These are phyloP conservation scores for Triplophysa tibetana DNA, from an alignment of 2,113 vertebrate species.

Conservation along the genomic window DNA sequence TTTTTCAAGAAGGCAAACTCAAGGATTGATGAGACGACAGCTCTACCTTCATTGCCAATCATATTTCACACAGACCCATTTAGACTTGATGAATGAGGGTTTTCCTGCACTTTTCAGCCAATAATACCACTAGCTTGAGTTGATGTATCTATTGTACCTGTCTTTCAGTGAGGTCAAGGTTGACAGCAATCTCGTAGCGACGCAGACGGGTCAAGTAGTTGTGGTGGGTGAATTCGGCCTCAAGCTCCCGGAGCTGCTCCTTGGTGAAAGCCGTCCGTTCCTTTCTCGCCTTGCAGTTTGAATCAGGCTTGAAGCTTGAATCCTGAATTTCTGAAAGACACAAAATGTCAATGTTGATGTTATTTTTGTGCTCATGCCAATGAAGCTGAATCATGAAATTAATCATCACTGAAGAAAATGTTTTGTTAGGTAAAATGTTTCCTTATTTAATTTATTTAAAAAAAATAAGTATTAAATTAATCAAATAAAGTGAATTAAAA, in stretches of 20 bases:
- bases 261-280: constrained; percentile 96
- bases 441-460: too few species aligned
- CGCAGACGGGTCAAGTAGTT: constrained; percentile 95
- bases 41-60: not conserved
- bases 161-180: constrained; percentile 95
- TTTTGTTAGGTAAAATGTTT: too few species aligned
- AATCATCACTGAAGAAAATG: not conserved
- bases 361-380: not conserved
- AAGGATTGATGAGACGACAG: constrained; percentile 41
- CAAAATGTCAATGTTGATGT: not conserved
- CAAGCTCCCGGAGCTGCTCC: constrained; percentile 92
- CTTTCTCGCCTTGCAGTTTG: constrained; percentile 86
- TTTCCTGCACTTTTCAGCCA: not conserved
- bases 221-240: constrained; percentile 93
- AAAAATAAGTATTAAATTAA: not conserved
- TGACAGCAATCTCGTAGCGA: constrained; percentile 96
- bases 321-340: constrained; percentile 66
- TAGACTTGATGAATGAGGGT: not conserved
- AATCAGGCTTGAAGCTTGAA: constrained; percentile 75
- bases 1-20: constrained; percentile 39
- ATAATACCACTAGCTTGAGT: not conserved
- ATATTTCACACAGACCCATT: constrained; percentile 5
- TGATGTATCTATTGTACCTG: constrained; percentile 73
- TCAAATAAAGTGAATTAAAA: too few species aligned
- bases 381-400: not conserved